A percentile compares a stretch with the other conserved stretches of the same genome.
Evolutionary conservation across 2,113 vertebrate species (phyloP).

Genomic region (Embiotoca jacksoni): DNA sequence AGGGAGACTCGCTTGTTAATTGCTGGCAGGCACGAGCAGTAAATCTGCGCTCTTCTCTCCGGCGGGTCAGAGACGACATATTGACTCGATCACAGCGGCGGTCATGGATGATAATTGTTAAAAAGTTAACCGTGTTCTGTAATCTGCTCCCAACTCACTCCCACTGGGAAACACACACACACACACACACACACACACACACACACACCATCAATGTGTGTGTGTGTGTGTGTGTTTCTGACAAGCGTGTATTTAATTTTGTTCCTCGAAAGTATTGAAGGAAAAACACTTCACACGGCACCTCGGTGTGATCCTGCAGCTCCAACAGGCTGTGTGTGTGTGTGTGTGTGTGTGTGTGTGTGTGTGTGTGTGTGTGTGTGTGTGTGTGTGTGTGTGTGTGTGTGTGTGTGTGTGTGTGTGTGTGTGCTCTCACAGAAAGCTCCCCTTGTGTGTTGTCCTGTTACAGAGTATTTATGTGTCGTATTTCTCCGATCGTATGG

Average conservation of each 20-base stretch:
- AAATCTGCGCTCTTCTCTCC: slow-evolving; percentile 68
- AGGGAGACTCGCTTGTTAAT: slow-evolving; percentile 50
- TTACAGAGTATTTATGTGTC: no score
- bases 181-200: slow-evolving; percentile 3
- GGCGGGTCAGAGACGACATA: slow-evolving; percentile 74
- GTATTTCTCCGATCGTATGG: no score
- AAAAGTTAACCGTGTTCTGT: slow-evolving; percentile 49
- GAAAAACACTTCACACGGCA: no score
- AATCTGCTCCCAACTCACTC: slow-evolving; percentile 59
- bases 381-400: no score
- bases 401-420: no score
- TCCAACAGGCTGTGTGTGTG: no score
- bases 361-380: no score
- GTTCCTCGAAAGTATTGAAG: slow-evolving; percentile 11
- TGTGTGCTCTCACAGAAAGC: no score
- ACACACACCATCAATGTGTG: background rate
- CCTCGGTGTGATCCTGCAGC: no score
- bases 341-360: no score
- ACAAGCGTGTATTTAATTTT: background rate
- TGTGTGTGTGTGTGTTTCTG: background rate
- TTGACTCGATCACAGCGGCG: slow-evolving; percentile 76
- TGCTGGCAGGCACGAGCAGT: slow-evolving; percentile 66
- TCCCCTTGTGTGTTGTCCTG: no score
- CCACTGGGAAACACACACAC: slow-evolving; percentile 4
- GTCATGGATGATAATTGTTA: slow-evolving; percentile 78